Evolutionary conservation across 2,113 vertebrate genomes (phyloP), one percentile per base, ranked within the genome.

Genomic region (Trinectes maculatus): DNA sequence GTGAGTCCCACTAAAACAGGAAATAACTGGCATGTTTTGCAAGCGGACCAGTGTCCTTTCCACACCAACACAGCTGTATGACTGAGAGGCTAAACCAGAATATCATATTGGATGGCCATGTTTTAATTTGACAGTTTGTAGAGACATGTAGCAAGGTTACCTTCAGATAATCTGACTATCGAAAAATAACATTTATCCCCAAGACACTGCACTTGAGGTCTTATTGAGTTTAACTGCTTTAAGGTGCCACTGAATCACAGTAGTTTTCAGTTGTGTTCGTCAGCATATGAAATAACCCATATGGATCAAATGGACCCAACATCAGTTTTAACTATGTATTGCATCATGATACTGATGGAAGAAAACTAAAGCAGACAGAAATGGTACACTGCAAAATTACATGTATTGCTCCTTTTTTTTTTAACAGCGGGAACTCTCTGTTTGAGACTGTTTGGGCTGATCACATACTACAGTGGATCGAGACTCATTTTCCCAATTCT

Each of bases 1-100:
- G 24, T 40, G 37, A 51, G 22, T 49, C 19, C 63, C 40, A 62
- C 21, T 39, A 39, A n/a, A 46, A 52, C 7, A 39, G 24, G 26
- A 7, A 40, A 16, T 42, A n/a, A n/a, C n/a, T n/a, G n/a, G n/a
- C n/a, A n/a, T n/a, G n/a, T n/a, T n/a, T n/a, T 19, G 9, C 39
- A 42, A 29, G 51, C 52, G 18, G 29, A 1, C 16, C 53, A 24
- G 25, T 33, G 33, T 60, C 12, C n/a, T 19, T 42, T 22, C 24
- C n/a, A 22, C n/a, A 43, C 21, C 22, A 44, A 46, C 2, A 29
- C 12, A 37, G 34, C 46, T 53, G n/a, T 29, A n/a, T n/a, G n/a
- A n/a, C n/a, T n/a, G n/a, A n/a, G n/a, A n/a, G n/a, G n/a, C n/a
- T n/a, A n/a, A n/a, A n/a, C n/a, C n/a, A n/a, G n/a, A n/a, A n/a